Base-by-base conservation (phyloP, 2,888 invertebrate genomes). In the Loripinus fragilis region DNA sequence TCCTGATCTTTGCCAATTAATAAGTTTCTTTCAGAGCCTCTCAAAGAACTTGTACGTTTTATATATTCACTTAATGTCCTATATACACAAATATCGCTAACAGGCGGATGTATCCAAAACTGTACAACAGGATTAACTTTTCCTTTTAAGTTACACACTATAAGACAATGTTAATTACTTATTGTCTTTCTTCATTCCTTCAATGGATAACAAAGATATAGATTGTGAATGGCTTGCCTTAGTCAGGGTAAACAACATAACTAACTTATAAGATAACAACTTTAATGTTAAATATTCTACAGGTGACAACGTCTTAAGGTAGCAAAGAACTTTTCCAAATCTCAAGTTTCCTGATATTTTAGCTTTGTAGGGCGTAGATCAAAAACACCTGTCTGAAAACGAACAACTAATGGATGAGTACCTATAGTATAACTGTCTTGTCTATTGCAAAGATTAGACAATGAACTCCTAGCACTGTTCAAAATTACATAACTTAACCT, bases 401-500 rank as follows among this genome's bases (percentile, higher is more conserved):
- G 5, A 38, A 5, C 12, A 38, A n/a, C 38, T 12, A 38, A 38
- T 38, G 38, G 38, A 38, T 38, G 38, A 8, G 5, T 38, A 38
- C 38, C 38, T 8, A 38, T 12, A 38, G 12, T 38, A 38, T 38
- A 38, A 38, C 12, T 38, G 7, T 38, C 38, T 38, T 8, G 5
- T 38, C 5, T 38, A 38, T 8, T 38, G 5, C 38, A 5, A 5
- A 38, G 38, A 38, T 5, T 8, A 38, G 38, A 38, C n/a, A 68
- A 38, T 17, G 75, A 71, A 75, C 55, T 30, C 30, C 78, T 38
- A 45, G 81, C 81, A 52, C 60, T 76, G 38, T 78, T 78, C 30
- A 81, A 48, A 17, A 74, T 25, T 25, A 67, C 65, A 73, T 81
- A 78, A 8, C 41, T 28, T 15, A 52, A 48, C 73, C 76, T 17